phyloP scores from a whole-genome alignment of 2,113 vertebrate genomes.

The Xyrauchen texanus region DNA sequence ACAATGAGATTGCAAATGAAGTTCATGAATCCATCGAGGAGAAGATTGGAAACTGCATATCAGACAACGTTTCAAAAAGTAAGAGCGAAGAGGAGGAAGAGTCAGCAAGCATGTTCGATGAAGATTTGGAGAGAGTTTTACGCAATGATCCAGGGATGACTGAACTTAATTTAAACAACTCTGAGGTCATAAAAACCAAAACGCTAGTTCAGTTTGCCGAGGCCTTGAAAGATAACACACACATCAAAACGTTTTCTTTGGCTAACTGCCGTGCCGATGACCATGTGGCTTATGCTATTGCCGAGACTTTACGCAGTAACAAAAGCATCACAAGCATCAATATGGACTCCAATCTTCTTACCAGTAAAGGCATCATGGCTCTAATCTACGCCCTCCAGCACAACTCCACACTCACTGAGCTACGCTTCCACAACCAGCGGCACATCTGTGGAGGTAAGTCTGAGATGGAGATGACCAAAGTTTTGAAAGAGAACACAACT shows the following conservation, averaged over 20 bases:
- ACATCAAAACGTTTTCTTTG: slow-evolving; percentile 84
- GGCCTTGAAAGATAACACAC: slow-evolving; percentile 86
- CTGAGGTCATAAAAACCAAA: slow-evolving; percentile 90
- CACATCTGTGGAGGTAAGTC: slow-evolving; percentile 97
- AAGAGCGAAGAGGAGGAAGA: slow-evolving; percentile 70
- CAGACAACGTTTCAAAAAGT: slow-evolving; percentile 61
- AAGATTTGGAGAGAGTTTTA: slow-evolving; percentile 86
- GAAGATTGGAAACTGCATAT: slow-evolving; percentile 61
- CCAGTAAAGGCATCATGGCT: slow-evolving; percentile 90
- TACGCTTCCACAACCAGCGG: slow-evolving; percentile 97
- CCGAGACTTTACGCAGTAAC: slow-evolving; percentile 87
- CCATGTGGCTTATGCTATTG: slow-evolving; percentile 91
- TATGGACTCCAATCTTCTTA: slow-evolving; percentile 96
- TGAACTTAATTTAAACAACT: slow-evolving; percentile 96
- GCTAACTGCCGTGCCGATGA: slow-evolving; percentile 94
- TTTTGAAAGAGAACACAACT: slow-evolving; percentile 92
- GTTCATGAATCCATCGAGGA: not conserved
- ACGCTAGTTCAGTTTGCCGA: slow-evolving; percentile 91
- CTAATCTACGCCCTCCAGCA: slow-evolving; percentile 90
- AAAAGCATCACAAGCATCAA: slow-evolving; percentile 90
- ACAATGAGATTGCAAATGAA: slow-evolving; percentile 50
- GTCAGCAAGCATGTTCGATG: slow-evolving; percentile 89
- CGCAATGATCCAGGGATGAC: slow-evolving; percentile 80
- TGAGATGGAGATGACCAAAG: slow-evolving; percentile 95
- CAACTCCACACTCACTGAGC: slow-evolving; percentile 88